These are phyloP conservation scores for Cantharis rufa DNA, from an alignment of 2,888 invertebrate species.

Conservation along the genomic window DNA sequence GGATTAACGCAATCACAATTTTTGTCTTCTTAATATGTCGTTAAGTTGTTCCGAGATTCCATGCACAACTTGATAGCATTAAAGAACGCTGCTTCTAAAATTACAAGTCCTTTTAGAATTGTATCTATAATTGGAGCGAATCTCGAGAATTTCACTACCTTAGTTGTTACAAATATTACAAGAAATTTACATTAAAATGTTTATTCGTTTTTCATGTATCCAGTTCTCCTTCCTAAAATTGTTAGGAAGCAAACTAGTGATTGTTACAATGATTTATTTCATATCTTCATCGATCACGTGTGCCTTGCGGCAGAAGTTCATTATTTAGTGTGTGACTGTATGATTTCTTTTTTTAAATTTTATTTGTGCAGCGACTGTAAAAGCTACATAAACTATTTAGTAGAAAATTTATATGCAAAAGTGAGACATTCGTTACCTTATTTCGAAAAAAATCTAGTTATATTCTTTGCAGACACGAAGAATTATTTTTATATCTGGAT, in stretches of 20 bases:
- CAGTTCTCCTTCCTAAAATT: conserved; percentile 5
- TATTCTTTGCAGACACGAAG: too few species aligned
- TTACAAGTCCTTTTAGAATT: conserved; percentile 37
- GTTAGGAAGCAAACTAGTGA: neutral
- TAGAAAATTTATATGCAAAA: too few species aligned
- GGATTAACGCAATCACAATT: conserved; percentile 34
- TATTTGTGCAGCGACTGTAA: too few species aligned
- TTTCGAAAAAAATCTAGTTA: too few species aligned
- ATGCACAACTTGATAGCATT: conserved; percentile 34
- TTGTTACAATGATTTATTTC: neutral
- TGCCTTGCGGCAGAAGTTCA: neutral
- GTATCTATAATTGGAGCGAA: conserved; percentile 37
- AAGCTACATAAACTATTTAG: too few species aligned
- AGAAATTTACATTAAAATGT: conserved; percentile 28
- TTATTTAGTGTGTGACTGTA: too few species aligned
- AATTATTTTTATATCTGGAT: too few species aligned
- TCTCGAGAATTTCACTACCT: conserved; percentile 31
- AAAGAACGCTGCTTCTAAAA: conserved; percentile 33
- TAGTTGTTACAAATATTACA: conserved; percentile 18
- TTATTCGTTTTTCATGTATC: conserved; percentile 22
- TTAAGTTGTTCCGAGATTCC: conserved; percentile 29
- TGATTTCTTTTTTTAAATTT: too few species aligned
- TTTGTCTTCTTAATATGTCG: conserved; percentile 35
- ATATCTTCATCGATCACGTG: neutral
- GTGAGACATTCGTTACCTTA: too few species aligned